Base-by-base conservation (phyloP, 1,140 invertebrate genomes). In the Pectinophora gossypiella region DNA sequence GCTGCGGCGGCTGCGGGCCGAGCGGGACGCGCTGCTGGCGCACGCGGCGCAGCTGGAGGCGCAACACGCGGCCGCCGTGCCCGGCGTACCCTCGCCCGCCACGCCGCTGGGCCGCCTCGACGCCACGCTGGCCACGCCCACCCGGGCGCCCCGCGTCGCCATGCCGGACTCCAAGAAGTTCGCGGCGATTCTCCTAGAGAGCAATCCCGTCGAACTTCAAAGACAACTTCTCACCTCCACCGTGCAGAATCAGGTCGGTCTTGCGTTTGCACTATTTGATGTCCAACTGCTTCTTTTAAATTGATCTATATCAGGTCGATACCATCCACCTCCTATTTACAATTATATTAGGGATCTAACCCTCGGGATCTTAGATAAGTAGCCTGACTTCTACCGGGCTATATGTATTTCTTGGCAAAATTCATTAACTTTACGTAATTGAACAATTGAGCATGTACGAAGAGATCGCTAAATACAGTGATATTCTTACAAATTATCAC, bases 181-280 rank as follows among this genome's bases (percentile, higher is more conserved):
- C 67, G 90, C 93, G 57, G 94, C 94, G 69, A 96, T 97, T 78
- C 89, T 97, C 36, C 89, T 91, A 45, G 95, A 96, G 88, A 91
- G 91, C 35, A 94, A 95, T 85, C 92, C 94, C 2, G 76, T 96
- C 20, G 94, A 96, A 80, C 89, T 97, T 55, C 94, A 95, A 79
- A 90, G 95, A 48, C 95, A 96, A 87, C 89, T 97, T 16, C 91
- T 97, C 53, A 93, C 92, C 5, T 91, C 94, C 51, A 94, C 94
- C 68, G 94, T 95, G 73, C 93, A 95, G 75, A 95, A 96, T 90
- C 93, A 96, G 91, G 95, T 95, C 66, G 75, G 73, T n/a, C n/a
- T n/a, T n/a, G n/a, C n/a, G n/a, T n/a, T n/a, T n/a, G n/a, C n/a
- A n/a, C n/a, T n/a, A n/a, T n/a, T n/a, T n/a, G n/a, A n/a, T n/a